Conservation (phyloP, 2,888 invertebrate species). For the Ischnus inquisitorius region DNA sequence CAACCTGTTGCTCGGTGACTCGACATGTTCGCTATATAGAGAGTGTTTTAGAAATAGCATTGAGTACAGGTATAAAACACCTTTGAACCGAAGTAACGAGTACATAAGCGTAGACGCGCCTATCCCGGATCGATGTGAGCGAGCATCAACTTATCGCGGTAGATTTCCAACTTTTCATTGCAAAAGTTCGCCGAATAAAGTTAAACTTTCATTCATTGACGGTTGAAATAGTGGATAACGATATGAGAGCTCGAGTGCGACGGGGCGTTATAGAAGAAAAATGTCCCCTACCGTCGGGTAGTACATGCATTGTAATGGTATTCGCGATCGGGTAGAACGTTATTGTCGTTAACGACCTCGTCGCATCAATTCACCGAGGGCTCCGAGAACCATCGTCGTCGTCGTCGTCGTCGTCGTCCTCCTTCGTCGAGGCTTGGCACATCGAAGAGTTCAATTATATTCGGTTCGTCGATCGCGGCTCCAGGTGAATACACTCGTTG, state of each 20-base stretch:
- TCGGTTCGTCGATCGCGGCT: constrained; percentile 73
- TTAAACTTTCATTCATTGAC: constrained; percentile 10
- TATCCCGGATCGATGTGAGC: not conserved
- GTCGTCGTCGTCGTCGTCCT: not conserved
- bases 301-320: not conserved
- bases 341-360: constrained; percentile 55
- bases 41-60: not conserved
- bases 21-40: constrained; percentile 5
- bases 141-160: not conserved
- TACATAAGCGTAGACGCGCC: not conserved
- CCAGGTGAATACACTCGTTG: constrained; percentile 73
- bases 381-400: constrained; percentile 36
- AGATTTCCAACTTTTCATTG: not conserved
- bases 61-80: not conserved
- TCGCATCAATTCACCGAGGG: constrained; percentile 10
- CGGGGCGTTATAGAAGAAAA: not conserved
- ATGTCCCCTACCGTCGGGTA: not conserved
- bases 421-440: constrained; percentile 35
- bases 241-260: not conserved
- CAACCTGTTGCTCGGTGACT: constrained; percentile 40
- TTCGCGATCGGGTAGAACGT: constrained; percentile 36
- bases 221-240: not conserved
- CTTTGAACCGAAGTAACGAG: not conserved
- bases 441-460: constrained; percentile 73
- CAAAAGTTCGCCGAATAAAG: not conserved